A percentile compares a stretch with the other conserved stretches of the same genome.
These are phyloP conservation scores for Cantharis nigra DNA, from an alignment of 2,888 invertebrate species.

Conservation along the genomic window DNA sequence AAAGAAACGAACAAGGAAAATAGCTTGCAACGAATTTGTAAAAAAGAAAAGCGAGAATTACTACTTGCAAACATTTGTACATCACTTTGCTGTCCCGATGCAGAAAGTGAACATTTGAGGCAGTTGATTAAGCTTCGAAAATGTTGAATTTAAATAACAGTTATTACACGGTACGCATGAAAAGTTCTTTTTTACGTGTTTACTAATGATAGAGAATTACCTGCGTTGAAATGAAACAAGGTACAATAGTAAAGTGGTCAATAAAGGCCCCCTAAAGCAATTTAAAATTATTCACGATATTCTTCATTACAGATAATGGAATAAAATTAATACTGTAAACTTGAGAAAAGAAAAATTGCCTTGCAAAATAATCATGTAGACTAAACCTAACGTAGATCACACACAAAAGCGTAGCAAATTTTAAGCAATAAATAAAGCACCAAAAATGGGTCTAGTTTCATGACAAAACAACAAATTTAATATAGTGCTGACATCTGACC, in stretches of 20 bases:
- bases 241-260: background rate
- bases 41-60: background rate
- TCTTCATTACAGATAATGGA: background rate
- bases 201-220: background rate
- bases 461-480: conserved; percentile 10
- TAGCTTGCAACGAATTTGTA: background rate
- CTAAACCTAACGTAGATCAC: background rate
- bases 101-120: background rate
- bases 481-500: conserved; percentile 12
- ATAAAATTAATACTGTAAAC: background rate
- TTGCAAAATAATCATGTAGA: background rate
- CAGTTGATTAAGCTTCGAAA: background rate
- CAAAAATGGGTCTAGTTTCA: conserved; percentile 5
- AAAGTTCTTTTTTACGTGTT: background rate
- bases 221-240: background rate
- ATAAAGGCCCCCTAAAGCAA: background rate
- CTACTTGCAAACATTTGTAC: background rate
- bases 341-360: background rate
- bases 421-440: background rate
- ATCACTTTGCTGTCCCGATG: background rate
- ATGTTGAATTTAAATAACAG: background rate
- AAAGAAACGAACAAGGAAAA: background rate
- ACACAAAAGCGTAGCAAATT: background rate
- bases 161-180: background rate
- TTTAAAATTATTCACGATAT: background rate